A percentile compares a stretch with the other conserved stretches of the same genome.
phyloP scores from a whole-genome alignment of 2,888 invertebrate species.

The Pandemis heparana region DNA sequence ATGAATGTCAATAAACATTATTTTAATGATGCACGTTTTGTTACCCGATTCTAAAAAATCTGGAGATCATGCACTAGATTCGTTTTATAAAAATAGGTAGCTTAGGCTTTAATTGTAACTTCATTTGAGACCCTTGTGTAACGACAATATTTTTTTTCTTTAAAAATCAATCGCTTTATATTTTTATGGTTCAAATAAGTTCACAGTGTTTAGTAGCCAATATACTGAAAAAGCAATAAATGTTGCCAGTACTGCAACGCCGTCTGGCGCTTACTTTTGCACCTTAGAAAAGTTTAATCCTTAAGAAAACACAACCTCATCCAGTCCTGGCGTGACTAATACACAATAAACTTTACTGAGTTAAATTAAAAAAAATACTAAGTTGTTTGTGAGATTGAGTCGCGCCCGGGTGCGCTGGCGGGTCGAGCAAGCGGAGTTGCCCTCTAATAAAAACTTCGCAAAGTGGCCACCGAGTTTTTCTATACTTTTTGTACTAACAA shows the following conservation, averaged over 20 bases:
- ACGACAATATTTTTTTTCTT: no score
- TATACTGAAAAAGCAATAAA: background rate
- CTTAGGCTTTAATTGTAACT: no score
- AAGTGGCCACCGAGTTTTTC: slow-evolving; percentile 40
- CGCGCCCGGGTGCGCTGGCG: slow-evolving; percentile 33
- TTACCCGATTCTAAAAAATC: no score
- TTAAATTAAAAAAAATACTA: slow-evolving; percentile 34
- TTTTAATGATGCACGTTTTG: no score
- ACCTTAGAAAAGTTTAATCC: slow-evolving; percentile 1
- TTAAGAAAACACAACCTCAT: slow-evolving; percentile 6
- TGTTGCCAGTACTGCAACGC: background rate
- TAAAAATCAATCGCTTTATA: no score
- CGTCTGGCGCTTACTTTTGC: background rate
- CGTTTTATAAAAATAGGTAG: no score
- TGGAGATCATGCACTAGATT: no score
- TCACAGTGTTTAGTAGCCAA: background rate
- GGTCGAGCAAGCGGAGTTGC: slow-evolving; percentile 41
- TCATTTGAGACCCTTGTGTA: no score
- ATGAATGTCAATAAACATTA: no score
- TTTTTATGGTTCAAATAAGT: no score
- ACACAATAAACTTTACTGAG: slow-evolving; percentile 35
- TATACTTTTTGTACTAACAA: slow-evolving; percentile 41
- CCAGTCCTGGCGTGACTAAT: slow-evolving; percentile 29
- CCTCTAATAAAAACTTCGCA: slow-evolving; percentile 43
- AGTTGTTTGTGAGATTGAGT: slow-evolving; percentile 42